Percentiles rank a stretch among this genome's conserved stretches.
phyloP scores from a whole-genome alignment of 2,113 vertebrate genomes.

The Stigmatopora nigra region DNA sequence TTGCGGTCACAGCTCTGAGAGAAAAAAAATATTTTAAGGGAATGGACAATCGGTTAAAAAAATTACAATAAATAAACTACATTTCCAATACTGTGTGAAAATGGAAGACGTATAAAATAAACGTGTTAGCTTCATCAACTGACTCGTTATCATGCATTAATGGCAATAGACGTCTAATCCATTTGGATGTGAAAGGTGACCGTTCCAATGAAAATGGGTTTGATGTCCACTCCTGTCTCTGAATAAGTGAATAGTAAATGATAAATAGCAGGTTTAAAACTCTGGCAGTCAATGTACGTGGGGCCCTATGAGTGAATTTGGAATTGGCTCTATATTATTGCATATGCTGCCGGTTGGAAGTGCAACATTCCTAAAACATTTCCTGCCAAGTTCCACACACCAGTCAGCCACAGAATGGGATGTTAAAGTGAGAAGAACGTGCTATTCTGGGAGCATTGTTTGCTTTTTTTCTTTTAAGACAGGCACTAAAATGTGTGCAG shows the following conservation, averaged over 20 bases:
- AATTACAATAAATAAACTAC: constrained; percentile 12
- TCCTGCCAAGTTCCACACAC: constrained; percentile 44
- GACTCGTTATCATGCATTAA: too few relatives aligned
- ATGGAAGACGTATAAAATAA: too few relatives aligned
- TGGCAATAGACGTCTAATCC: too few relatives aligned
- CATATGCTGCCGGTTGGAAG: constrained; percentile 43
- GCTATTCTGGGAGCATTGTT: constrained; percentile 44
- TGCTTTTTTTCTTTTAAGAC: constrained; percentile 3
- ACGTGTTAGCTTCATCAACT: too few relatives aligned
- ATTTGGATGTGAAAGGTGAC: too few relatives aligned
- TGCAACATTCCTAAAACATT: constrained; percentile 56
- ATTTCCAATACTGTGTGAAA: constrained; percentile 23
- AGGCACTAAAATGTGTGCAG: constrained; percentile 15
- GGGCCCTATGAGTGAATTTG: not conserved
- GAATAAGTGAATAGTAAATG: not conserved
- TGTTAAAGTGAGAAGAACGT: constrained; percentile 30
- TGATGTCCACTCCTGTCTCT: too few relatives aligned
- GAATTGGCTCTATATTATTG: not conserved
- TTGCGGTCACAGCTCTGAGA: constrained; percentile 25
- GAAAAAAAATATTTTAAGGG: constrained; percentile 36
- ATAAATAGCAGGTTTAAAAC: not conserved
- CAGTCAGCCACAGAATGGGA: constrained; percentile 37
- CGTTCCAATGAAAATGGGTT: too few relatives aligned
- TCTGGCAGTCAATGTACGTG: not conserved
- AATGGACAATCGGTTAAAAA: constrained; percentile 16